These are phyloP conservation scores for Felis catus DNA, from an alignment of 2,113 vertebrate genomes.

Conservation along the genomic window DNA sequence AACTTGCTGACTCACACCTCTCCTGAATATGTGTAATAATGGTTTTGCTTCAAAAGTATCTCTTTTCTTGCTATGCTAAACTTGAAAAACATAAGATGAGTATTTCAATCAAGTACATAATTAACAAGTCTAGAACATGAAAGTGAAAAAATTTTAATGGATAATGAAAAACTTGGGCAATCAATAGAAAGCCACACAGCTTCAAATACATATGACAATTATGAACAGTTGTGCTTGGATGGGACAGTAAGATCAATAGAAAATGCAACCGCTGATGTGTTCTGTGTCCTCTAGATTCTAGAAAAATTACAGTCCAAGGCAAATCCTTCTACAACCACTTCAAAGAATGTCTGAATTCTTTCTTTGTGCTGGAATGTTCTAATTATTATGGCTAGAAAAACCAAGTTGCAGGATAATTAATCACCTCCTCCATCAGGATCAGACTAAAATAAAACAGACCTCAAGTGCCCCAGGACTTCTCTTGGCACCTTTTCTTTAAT, in stretches of 20 bases:
- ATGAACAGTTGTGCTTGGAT: neutral
- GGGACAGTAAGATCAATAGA: neutral
- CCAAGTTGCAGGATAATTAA: conserved; percentile 7
- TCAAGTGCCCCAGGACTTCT: neutral
- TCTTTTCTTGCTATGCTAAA: neutral
- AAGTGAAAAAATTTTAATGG: neutral
- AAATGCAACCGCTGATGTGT: neutral
- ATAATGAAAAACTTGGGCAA: neutral
- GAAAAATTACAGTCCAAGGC: neutral
- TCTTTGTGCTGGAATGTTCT: conserved; percentile 49
- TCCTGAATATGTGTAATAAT: neutral
- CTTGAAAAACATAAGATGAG: neutral
- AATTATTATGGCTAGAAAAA: conserved; percentile 45
- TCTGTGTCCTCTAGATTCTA: neutral
- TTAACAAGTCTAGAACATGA: neutral
- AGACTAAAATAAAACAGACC: conserved; percentile 3
- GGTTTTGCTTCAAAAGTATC: neutral
- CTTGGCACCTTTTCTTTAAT: neutral
- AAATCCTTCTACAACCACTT: conserved; percentile 41
- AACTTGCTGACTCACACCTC: neutral
- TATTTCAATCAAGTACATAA: conserved; percentile 5
- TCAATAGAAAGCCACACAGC: neutral
- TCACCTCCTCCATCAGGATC: neutral
- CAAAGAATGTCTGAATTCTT: conserved; percentile 30
- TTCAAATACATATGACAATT: neutral